phyloP scores from a whole-genome alignment of 2,113 vertebrate species.

The Monopterus albus region DNA sequence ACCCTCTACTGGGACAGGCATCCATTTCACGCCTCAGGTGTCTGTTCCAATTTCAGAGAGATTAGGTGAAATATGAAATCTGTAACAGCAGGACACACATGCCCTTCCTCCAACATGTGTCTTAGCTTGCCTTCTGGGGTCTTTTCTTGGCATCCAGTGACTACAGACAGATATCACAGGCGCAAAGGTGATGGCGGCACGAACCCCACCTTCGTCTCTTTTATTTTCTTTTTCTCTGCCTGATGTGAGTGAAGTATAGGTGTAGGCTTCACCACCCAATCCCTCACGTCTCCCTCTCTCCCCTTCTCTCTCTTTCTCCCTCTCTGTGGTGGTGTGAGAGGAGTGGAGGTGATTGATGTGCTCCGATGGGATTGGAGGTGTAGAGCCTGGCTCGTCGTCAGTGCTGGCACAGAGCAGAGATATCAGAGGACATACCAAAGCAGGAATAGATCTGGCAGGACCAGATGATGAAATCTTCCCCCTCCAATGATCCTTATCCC shows the following conservation, averaged over 20 bases:
- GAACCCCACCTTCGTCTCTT: slow-evolving; percentile 10
- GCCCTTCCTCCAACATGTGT: background rate
- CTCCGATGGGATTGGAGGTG: slow-evolving; percentile 60
- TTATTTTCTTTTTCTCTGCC: background rate
- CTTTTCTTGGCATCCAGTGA: slow-evolving; percentile 6
- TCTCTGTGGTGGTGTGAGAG: slow-evolving; percentile 24
- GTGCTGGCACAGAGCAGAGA: slow-evolving; percentile 62
- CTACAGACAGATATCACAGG: slow-evolving; percentile 41
- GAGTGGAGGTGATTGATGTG: slow-evolving; percentile 75
- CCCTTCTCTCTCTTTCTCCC: no score
- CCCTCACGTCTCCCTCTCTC: background rate
- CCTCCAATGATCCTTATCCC: slow-evolving; percentile 56
- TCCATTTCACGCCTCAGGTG: slow-evolving; percentile 67
- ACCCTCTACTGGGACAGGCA: slow-evolving; percentile 36
- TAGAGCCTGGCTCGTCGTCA: slow-evolving; percentile 64
- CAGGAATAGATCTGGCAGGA: slow-evolving; percentile 63
- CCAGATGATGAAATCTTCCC: slow-evolving; percentile 65
- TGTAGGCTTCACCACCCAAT: slow-evolving; percentile 3
- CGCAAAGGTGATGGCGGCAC: slow-evolving; percentile 19
- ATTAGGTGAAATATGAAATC: slow-evolving; percentile 60
- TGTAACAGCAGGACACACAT: slow-evolving; percentile 27
- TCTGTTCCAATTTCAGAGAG: slow-evolving; percentile 46
- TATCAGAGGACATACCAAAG: slow-evolving; percentile 66
- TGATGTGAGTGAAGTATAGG: slow-evolving; percentile 32
- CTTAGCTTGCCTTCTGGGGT: background rate